Conservation (phyloP, 2,888 invertebrate genomes). For the Gortyna flavago region DNA sequence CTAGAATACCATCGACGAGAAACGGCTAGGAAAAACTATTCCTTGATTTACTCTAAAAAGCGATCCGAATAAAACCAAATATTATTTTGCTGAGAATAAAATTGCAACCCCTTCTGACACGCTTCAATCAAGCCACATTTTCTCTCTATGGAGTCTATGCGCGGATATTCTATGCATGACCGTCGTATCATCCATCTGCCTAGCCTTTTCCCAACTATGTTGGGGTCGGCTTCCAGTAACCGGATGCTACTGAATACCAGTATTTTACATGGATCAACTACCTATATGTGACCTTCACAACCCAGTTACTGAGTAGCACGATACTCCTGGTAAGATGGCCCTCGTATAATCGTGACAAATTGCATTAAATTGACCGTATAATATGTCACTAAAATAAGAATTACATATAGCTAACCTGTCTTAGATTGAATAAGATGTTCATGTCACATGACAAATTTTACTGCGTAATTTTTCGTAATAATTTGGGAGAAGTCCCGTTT, state of each 20-base stretch:
- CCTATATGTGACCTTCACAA: background rate
- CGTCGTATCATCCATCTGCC: background rate
- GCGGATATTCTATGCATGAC: background rate
- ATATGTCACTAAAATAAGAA: conserved; percentile 56
- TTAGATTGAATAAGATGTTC: conserved; percentile 56
- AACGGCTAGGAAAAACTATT: background rate
- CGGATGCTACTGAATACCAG: background rate
- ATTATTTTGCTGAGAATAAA: background rate
- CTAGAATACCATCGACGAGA: background rate
- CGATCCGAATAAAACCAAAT: background rate
- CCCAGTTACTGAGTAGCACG: background rate
- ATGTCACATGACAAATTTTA: conserved; percentile 40
- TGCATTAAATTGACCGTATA: conserved; percentile 50
- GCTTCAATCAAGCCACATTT: background rate
- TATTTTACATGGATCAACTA: background rate
- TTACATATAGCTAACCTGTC: conserved; percentile 54
- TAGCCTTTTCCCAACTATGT: background rate
- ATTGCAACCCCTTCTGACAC: background rate
- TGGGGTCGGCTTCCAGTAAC: background rate
- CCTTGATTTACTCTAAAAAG: background rate
- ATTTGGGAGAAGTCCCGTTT: conserved; percentile 22
- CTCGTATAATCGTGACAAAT: background rate
- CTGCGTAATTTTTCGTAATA: conserved; percentile 28
- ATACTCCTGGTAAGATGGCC: background rate
- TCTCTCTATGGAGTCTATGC: too few relatives aligned